phyloP scores from a whole-genome alignment of 2,797 vertebrate genomes.

The Sebastes diaconus region DNA sequence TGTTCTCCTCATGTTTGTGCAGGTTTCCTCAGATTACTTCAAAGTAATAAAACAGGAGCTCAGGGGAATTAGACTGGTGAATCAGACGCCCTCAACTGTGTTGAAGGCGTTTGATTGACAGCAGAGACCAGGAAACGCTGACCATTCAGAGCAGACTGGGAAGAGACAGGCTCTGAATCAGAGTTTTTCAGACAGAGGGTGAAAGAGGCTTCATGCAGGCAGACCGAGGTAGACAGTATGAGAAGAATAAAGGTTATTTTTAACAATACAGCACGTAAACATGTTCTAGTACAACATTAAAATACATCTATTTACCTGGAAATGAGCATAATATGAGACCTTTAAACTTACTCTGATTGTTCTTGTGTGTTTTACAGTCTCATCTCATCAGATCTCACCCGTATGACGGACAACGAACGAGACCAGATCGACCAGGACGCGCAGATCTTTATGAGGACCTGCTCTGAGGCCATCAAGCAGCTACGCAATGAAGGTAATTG shows the following conservation, averaged over 20 bases:
- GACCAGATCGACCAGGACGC: conserved; percentile 99
- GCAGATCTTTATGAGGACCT: conserved; percentile 95
- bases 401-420: conserved; percentile 94
- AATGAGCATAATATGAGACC: too few species aligned
- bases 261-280: fast-evolving
- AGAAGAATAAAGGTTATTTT: too few species aligned
- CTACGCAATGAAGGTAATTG: conserved; percentile 89
- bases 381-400: conserved; percentile 87
- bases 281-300: too few species aligned
- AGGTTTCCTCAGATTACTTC: background rate
- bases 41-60: background rate
- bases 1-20: background rate
- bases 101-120: too few species aligned
- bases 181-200: too few species aligned
- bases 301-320: too few species aligned
- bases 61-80: background rate
- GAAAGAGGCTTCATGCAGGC: too few species aligned
- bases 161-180: too few species aligned
- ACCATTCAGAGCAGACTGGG: fast-evolving
- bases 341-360: background rate
- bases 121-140: too few species aligned
- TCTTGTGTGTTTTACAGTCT: conserved; percentile 80
- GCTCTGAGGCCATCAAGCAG: conserved; percentile 94
- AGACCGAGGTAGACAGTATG: too few species aligned
- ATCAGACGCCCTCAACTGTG: too few species aligned